Evolutionary conservation across 1,140 invertebrate species (phyloP).

Genomic region (Pteromalus puparum): DNA sequence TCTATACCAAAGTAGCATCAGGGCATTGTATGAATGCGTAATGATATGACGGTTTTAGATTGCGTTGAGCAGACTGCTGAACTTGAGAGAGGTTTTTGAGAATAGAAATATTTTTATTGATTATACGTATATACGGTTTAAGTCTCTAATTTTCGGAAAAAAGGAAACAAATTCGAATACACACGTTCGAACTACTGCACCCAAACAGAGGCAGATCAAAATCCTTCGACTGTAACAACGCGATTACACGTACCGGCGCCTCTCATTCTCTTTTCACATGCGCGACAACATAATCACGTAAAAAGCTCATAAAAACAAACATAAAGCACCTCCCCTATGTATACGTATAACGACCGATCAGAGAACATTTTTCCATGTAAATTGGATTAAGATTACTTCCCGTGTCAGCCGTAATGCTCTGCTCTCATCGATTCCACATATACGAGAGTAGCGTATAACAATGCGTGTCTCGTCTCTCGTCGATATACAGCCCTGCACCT

Average conservation of each 20-base stretch:
- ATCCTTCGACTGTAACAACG: no score
- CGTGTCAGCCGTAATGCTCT: background rate
- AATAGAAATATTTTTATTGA: no score
- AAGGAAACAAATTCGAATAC: no score
- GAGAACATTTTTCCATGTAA: background rate
- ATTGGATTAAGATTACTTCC: constrained; percentile 24
- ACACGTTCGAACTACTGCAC: no score
- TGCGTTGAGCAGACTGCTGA: background rate
- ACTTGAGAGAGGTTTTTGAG: no score
- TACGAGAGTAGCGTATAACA: background rate
- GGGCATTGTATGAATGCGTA: background rate
- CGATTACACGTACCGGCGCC: background rate
- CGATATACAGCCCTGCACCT: background rate
- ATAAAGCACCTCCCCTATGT: background rate
- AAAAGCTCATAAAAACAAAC: constrained; percentile 1
- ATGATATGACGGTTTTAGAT: background rate
- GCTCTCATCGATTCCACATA: background rate
- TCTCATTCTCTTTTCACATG: background rate
- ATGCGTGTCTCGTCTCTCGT: background rate
- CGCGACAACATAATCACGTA: background rate
- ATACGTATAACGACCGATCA: background rate
- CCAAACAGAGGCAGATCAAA: no score
- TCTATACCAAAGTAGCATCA: background rate
- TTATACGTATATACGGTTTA: no score
- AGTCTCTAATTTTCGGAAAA: no score